Conservation (phyloP, 2,888 invertebrate species). For the Cynaeus angustus region DNA sequence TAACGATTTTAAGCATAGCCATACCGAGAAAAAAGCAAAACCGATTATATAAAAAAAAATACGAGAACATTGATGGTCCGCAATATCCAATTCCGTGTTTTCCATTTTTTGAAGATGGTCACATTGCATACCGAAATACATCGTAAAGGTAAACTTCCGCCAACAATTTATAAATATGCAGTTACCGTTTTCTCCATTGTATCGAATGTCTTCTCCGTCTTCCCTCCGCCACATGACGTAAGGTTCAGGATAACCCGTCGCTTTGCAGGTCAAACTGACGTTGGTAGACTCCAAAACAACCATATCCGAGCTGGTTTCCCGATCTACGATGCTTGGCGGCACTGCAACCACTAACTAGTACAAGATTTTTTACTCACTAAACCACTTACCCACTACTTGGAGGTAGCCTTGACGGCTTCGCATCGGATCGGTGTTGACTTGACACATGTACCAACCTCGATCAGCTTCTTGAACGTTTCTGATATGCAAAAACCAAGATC, state of each 20-base stretch:
- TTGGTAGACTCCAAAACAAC: constrained; percentile 92
- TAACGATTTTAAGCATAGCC: constrained; percentile 48
- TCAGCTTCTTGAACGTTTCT: constrained; percentile 91
- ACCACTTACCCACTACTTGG: constrained; percentile 89
- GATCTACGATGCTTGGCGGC: constrained; percentile 91
- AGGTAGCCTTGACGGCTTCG: constrained; percentile 90
- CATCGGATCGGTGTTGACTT: constrained; percentile 96
- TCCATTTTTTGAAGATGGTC: constrained; percentile 28
- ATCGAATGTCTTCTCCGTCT: constrained; percentile 91
- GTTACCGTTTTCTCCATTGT: constrained; percentile 90
- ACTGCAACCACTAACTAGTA: constrained; percentile 75
- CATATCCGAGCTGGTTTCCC: constrained; percentile 93
- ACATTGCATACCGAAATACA: constrained; percentile 14
- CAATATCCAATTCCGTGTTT: constrained; percentile 47
- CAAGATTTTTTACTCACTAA: constrained; percentile 20
- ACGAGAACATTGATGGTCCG: constrained; percentile 22
- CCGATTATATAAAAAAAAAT: constrained; percentile 43
- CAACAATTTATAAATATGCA: constrained; percentile 56
- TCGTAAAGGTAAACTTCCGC: constrained; percentile 51
- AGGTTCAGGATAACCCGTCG: constrained; percentile 91
- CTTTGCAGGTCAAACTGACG: constrained; percentile 90
- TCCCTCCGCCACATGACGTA: constrained; percentile 95
- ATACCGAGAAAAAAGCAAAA: constrained; percentile 12
- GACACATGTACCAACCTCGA: constrained; percentile 95
- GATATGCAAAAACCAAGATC: constrained; percentile 94